Evolutionary conservation across 2,797 vertebrate genomes (phyloP).

Genomic region (Acipenser oxyrinchus): DNA sequence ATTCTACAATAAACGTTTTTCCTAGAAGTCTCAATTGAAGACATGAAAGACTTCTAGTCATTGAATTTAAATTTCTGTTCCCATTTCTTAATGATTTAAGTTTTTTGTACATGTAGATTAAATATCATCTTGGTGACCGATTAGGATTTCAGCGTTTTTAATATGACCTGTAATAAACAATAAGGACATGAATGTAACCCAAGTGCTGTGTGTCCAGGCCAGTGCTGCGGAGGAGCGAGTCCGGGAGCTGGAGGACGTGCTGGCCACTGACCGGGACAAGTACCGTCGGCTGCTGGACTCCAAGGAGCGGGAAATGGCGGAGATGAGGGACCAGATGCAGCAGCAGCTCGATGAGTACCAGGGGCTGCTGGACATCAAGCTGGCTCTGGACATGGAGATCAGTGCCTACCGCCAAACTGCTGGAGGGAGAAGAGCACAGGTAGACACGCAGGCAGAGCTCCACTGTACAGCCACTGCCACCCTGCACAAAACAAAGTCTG

Average conservation of each 20-base stretch:
- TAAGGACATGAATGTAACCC: too few species aligned
- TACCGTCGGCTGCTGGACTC: conserved; percentile 73
- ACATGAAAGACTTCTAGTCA: too few species aligned
- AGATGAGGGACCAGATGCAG: conserved; percentile 85
- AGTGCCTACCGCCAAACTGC: conserved; percentile 88
- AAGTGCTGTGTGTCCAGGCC: conserved; percentile 36
- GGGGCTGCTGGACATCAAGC: conserved; percentile 88
- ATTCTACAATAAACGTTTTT: too few species aligned
- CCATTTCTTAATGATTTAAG: too few species aligned
- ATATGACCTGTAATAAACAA: too few species aligned
- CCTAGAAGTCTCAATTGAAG: too few species aligned
- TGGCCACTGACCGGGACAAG: conserved; percentile 77
- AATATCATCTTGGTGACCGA: too few species aligned
- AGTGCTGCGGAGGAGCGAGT: conserved; percentile 74
- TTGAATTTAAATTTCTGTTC: too few species aligned
- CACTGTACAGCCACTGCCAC: too few species aligned
- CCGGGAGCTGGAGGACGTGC: conserved; percentile 76
- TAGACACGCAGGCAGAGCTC: conserved; percentile 26
- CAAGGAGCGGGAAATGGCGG: conserved; percentile 82
- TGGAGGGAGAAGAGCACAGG: conserved; percentile 95
- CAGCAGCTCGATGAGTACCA: conserved; percentile 87
- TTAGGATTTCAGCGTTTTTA: too few species aligned
- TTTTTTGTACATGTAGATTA: too few species aligned
- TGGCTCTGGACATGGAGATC: conserved; percentile 96
- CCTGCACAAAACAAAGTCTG: too few species aligned